Evolutionary conservation across 2,888 invertebrate genomes (phyloP), one percentile per base, ranked within the genome.

Genomic region (Steinernema carpocapsae): DNA sequence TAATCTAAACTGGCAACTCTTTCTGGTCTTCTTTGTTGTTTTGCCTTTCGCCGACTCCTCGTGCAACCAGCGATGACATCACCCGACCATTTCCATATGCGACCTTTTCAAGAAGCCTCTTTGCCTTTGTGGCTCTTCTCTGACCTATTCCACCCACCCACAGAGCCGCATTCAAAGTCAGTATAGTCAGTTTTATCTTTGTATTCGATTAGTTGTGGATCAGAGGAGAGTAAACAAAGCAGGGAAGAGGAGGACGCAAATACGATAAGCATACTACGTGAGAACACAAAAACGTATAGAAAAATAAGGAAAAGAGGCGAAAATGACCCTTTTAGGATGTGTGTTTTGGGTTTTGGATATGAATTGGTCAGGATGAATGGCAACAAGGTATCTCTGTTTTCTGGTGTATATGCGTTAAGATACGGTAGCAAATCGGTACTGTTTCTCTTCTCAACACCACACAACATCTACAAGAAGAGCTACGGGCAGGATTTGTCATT

Each of bases 331-430:
- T n/a, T 56, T 56, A 56, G 56, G 56, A 51, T 10, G 12, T 56
- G 56, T n/a, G n/a, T n/a, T n/a, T n/a, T n/a, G n/a, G n/a, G n/a
- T n/a, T 24, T 56, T 24, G 56, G 56, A 56, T 56, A 56, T 56
- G 56, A 56, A 56, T 56, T 56, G 56, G 26, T 56, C 56, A 56
- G 26, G 56, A 56, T 56, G 56, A 56, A 56, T 56, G 56, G 56
- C 56, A 56, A 56, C 56, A 26, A 56, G 56, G 56, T 56, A 56
- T 56, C 56, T 56, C 56, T 56, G 56, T 51, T 6, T 51, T n/a
- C 12, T 51, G 19, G 22, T 22, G 56, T 4, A 24, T 56, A 22
- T 56, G 26, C 56, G 17, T 22, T 56, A 56, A 24, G 51, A 19
- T 12, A 19, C 7, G n/a, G n/a, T n/a, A n/a, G n/a, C n/a, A n/a